Base-by-base conservation (phyloP, 2,113 vertebrate species). In the Peromyscus maniculatus region DNA sequence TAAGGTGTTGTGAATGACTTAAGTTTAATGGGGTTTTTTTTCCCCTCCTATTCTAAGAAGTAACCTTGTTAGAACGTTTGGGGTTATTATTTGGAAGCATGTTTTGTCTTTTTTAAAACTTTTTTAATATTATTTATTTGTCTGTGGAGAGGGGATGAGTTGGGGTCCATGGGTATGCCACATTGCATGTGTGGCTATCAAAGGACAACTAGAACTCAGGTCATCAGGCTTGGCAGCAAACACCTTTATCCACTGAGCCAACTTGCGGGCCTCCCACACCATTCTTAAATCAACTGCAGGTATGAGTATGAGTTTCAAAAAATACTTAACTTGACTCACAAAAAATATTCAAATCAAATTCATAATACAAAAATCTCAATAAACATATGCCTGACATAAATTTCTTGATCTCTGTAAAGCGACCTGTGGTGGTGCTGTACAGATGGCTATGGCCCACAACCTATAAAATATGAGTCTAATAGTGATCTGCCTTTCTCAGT, bases 351-450 rank as follows among this genome's bases (percentile, higher is more conserved):
- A 67, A 93, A 83, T 66, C 17, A 91, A 96, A 87, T 80, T 78
- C 5, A 72, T 91, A 96, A n/a, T 28, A 46, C 95, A 72, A 92
- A 97, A 92, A 21, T 75, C 62, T 66, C 55, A 92, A 91, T 39
- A 86, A 86, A 49, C 12, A 17, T 87, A 11, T 33, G 10, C 7
- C 7, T 89, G n/a, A 86, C 43, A 92, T 16, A 64, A 79, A 71
- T 2, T 69, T 43, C 36, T 33, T 77, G 87, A 88, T 80, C 19
- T 49, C 59, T 67, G 12, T 74, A 94, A 11, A 95, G 92, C 22
- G 78, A 92, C 3, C 36, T 17, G 36, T 15, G 28, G 43, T 62
- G 82, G 91, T 62, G 43, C 93, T 66, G 16, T 17, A 39, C 17
- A 72, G 71, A n/a, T 21, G 7, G 19, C 19, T 74, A 74, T 39